Conservation (phyloP, 1,140 invertebrate species). For the Drosophila nebulosa region DNA sequence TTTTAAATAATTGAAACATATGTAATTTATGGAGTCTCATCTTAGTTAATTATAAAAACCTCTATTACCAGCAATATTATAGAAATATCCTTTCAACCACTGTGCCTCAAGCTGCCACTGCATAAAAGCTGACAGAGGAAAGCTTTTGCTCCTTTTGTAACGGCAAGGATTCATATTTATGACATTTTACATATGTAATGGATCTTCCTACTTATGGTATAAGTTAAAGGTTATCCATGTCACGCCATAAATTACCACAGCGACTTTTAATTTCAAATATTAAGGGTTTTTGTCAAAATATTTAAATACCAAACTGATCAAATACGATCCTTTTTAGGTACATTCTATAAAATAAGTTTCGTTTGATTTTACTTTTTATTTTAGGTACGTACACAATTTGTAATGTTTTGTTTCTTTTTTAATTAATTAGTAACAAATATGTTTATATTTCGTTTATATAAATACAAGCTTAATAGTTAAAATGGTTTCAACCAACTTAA, state of each 20-base stretch:
- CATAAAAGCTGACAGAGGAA: not conserved
- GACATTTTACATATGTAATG: not conserved
- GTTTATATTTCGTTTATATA: slow-evolving; percentile 58
- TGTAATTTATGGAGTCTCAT: not conserved
- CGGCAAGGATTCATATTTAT: not conserved
- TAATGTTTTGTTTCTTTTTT: slow-evolving; percentile 5
- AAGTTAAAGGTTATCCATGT: not conserved
- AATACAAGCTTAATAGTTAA: slow-evolving; percentile 71
- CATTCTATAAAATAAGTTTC: not conserved
- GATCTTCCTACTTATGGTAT: not conserved
- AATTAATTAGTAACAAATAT: slow-evolving; percentile 78
- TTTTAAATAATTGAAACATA: too few species aligned
- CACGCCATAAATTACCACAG: not conserved
- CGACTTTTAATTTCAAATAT: not conserved
- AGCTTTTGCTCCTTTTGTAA: not conserved
- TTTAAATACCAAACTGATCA: not conserved
- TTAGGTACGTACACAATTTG: slow-evolving; percentile 45
- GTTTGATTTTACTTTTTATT: slow-evolving; percentile 1
- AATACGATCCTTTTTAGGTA: not conserved
- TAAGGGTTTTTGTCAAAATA: not conserved
- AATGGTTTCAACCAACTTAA: slow-evolving; percentile 60
- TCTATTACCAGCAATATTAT: not conserved
- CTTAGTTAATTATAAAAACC: not conserved
- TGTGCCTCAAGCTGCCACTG: not conserved
- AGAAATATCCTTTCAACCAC: not conserved